phyloP scores from a whole-genome alignment of 23 tunicate genomes.

The Diplosoma virens region DNA sequence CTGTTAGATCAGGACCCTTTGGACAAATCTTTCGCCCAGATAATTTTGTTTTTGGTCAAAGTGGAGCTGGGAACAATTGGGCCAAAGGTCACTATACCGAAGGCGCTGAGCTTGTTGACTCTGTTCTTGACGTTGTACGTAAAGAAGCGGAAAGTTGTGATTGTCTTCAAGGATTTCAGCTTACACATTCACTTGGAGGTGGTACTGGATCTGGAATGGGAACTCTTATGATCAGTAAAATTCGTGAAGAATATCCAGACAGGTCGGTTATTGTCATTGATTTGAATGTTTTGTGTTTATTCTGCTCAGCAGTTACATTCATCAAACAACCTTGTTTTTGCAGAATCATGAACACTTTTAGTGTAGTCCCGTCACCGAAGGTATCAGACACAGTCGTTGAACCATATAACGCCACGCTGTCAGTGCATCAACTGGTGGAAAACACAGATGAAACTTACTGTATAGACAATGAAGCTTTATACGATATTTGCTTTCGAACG shows the following conservation, averaged over 20 bases:
- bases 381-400: conserved; percentile 96
- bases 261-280: no score
- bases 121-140: conserved; percentile 90
- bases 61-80: conserved; percentile 99
- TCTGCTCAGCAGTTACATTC: no score
- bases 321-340: no score
- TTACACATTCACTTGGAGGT: conserved; percentile 96
- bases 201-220: conserved; percentile 99
- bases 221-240: conserved; percentile 88
- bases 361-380: conserved; percentile 96
- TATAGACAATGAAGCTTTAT: conserved; percentile 95
- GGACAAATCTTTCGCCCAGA: conserved; percentile 97
- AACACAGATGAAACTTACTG: conserved; percentile 93
- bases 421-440: conserved; percentile 90
- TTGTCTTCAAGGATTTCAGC: conserved; percentile 95
- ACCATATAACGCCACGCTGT: conserved; percentile 94
- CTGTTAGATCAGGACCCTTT: conserved; percentile 91
- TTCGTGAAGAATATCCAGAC: conserved; percentile 97
- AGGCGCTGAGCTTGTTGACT: conserved; percentile 95
- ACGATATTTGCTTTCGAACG: conserved; percentile 96
- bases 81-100: conserved; percentile 99
- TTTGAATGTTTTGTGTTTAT: no score
- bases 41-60: conserved; percentile 94
- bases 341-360: conserved; percentile 97
- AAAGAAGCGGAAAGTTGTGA: conserved; percentile 97